Evolutionary conservation across 2,797 vertebrate species (phyloP).

Genomic region (Poliocrania exsul): DNA sequence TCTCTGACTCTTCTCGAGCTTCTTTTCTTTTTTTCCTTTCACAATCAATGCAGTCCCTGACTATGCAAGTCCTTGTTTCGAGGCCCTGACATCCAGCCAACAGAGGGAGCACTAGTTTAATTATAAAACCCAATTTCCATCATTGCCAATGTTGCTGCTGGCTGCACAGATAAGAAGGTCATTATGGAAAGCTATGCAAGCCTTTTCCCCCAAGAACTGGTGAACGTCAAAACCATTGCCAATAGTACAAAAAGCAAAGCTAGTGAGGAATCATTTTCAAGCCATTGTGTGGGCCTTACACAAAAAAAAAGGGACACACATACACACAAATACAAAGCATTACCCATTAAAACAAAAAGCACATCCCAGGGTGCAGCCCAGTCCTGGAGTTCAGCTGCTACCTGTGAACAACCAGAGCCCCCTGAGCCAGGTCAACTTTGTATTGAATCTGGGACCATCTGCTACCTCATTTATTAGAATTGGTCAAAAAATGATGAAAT

Average conservation of each 20-base stretch:
- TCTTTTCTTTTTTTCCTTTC: no score
- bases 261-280: background rate
- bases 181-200: background rate
- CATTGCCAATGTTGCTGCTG: slow-evolving; percentile 7
- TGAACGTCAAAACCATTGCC: background rate
- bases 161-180: slow-evolving; percentile 28
- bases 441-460: slow-evolving; percentile 61
- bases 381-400: slow-evolving; percentile 64
- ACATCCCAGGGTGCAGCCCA: slow-evolving; percentile 24
- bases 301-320: background rate
- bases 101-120: slow-evolving; percentile 64
- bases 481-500: slow-evolving; percentile 14
- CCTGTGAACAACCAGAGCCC: slow-evolving; percentile 13
- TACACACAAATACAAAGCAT: background rate
- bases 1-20: background rate
- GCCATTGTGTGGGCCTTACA: background rate
- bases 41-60: background rate
- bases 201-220: slow-evolving; percentile 14
- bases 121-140: slow-evolving; percentile 2
- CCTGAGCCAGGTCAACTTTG: slow-evolving; percentile 31
- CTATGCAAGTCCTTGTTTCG: background rate
- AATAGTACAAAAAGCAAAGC: background rate
- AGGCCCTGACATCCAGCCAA: slow-evolving; percentile 45
- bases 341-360: slow-evolving; percentile 37
- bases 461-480: slow-evolving; percentile 44